Evolutionary conservation across 2,888 invertebrate genomes (phyloP).

Genomic region (Xestia ashworthii): DNA sequence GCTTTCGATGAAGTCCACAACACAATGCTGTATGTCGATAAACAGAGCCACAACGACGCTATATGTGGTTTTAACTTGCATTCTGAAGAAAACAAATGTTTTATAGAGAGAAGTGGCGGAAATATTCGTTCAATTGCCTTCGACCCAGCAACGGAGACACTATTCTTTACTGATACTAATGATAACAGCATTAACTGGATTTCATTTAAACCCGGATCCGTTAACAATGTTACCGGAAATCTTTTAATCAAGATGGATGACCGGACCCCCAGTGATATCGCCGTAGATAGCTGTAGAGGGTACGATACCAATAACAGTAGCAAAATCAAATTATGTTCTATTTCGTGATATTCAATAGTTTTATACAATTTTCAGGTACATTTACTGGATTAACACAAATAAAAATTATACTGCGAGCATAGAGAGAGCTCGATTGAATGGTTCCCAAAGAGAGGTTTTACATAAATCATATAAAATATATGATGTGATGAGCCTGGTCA

Average conservation of each 20-base stretch:
- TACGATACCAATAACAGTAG: neutral
- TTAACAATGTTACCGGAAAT: neutral
- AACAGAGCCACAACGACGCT: neutral
- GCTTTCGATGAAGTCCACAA: neutral
- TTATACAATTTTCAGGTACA: neutral
- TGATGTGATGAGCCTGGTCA: neutral
- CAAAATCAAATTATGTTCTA: neutral
- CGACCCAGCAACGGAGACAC: neutral
- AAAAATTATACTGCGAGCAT: neutral
- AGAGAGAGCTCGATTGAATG: neutral
- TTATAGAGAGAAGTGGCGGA: neutral
- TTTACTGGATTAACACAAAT: neutral
- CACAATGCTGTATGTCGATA: neutral
- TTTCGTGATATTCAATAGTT: neutral
- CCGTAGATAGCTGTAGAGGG: conserved; percentile 1
- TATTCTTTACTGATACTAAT: neutral
- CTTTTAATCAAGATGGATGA: neutral
- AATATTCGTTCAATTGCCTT: neutral
- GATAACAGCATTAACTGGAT: neutral
- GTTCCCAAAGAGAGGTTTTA: neutral
- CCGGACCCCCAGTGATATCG: neutral
- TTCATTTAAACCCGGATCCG: neutral
- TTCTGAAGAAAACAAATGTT: neutral
- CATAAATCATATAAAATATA: accelerated
- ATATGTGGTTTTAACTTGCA: neutral